Percentiles rank a stretch among this genome's conserved stretches.
Conservation (phyloP, 2,113 vertebrate genomes). For the Canis aureus region DNA sequence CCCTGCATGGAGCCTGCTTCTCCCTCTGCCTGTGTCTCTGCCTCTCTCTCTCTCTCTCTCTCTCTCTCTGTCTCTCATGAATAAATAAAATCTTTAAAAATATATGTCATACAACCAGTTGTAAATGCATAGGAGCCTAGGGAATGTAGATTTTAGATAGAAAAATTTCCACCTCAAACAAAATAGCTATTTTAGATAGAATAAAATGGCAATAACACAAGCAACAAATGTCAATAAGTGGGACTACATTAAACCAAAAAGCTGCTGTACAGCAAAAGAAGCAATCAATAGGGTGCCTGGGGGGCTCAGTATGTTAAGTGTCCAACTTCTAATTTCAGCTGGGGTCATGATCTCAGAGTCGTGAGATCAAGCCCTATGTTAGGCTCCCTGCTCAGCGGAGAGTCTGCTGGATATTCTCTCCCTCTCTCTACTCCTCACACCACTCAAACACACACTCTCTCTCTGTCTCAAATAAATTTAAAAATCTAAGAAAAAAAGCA, state of each 20-base stretch:
- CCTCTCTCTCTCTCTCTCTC: no score
- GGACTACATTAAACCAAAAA: neutral
- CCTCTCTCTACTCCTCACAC: neutral
- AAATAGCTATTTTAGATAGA: conserved; percentile 25
- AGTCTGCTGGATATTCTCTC: neutral
- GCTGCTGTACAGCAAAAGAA: neutral
- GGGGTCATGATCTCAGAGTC: neutral
- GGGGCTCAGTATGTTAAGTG: neutral
- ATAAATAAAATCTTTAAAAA: neutral
- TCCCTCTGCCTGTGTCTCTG: no score
- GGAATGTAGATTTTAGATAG: neutral
- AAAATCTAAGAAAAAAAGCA: no score
- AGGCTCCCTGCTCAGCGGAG: neutral
- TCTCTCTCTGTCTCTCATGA: no score
- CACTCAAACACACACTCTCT: no score
- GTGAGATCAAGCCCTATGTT: neutral
- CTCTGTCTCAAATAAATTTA: no score
- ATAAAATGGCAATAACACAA: neutral
- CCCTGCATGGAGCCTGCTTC: no score
- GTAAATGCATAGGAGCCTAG: neutral
- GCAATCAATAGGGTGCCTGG: neutral
- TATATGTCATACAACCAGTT: neutral
- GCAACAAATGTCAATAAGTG: neutral
- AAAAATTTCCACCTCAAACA: neutral
- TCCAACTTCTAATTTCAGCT: neutral